phyloP scores from a whole-genome alignment of 2,888 invertebrate genomes.

The Acleris holmiana region DNA sequence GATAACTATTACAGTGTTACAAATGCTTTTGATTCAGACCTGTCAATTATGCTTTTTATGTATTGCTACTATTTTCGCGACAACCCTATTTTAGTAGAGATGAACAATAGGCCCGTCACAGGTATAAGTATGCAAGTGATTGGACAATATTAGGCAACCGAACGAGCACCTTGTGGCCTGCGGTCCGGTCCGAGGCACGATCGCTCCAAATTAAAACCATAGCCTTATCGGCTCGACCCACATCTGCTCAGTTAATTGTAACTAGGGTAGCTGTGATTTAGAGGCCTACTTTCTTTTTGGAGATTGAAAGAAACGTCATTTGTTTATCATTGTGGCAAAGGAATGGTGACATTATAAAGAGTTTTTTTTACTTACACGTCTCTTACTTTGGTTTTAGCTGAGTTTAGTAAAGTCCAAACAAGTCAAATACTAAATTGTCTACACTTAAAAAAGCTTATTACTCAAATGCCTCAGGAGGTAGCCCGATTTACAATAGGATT shows the following conservation, averaged over 20 bases:
- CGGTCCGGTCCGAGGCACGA: constrained; percentile 53
- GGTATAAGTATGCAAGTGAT: constrained; percentile 33
- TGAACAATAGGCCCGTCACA: constrained; percentile 40
- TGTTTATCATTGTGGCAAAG: constrained; percentile 4
- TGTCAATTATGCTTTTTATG: too few species aligned
- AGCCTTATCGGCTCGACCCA: constrained; percentile 57
- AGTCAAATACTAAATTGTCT: too few species aligned
- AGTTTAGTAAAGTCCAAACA: too few species aligned
- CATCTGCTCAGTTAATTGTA: constrained; percentile 45
- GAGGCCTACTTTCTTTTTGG: constrained; percentile 29
- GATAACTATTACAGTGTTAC: too few species aligned
- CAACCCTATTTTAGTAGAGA: constrained; percentile 37
- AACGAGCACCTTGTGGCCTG: constrained; percentile 44
- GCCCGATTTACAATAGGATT: too few species aligned
- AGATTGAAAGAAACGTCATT: constrained; percentile 8
- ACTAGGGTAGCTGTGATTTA: constrained; percentile 32
- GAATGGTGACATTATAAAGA: too few species aligned
- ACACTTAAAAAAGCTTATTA: too few species aligned
- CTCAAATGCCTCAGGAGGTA: too few species aligned
- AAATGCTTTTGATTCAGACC: too few species aligned
- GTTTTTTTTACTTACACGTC: too few species aligned
- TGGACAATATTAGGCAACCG: constrained; percentile 15
- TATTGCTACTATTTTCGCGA: neutral
- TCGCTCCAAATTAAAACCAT: constrained; percentile 65
- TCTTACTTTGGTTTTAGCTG: too few species aligned